Percentiles rank a stretch among this genome's conserved stretches.
phyloP scores from a whole-genome alignment of 2,113 vertebrate genomes.

The Nothobranchius furzeri region DNA sequence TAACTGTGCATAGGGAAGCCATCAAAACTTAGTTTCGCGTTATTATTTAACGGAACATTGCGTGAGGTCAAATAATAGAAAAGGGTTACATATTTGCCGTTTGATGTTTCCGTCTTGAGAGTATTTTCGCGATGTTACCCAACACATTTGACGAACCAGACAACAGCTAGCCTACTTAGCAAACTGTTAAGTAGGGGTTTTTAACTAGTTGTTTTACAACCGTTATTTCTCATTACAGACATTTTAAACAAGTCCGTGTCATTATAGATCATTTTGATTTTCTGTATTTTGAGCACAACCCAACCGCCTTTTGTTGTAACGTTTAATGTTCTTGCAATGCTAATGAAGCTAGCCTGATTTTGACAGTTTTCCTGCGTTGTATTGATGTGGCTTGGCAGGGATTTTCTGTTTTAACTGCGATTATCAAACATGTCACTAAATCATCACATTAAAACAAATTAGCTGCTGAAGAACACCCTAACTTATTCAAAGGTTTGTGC shows the following conservation, averaged over 20 bases:
- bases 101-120: background rate
- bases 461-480: background rate
- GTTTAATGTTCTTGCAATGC: background rate
- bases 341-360: conserved; percentile 28
- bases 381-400: background rate
- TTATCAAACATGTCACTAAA: background rate
- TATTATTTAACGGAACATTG: background rate
- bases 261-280: background rate
- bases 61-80: rapidly evolving
- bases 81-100: background rate
- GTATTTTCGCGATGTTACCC: conserved; percentile 2
- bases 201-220: background rate
- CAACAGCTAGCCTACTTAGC: conserved; percentile 26
- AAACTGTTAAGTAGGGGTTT: background rate
- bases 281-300: background rate
- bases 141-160: background rate
- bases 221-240: rapidly evolving
- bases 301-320: background rate
- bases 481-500: background rate
- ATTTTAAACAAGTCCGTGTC: background rate
- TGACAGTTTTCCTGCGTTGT: conserved; percentile 6
- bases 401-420: background rate
- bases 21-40: background rate
- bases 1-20: conserved; percentile 6
- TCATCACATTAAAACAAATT: background rate